Conservation (phyloP, 2,797 vertebrate species). For the Amazona ochrocephala region DNA sequence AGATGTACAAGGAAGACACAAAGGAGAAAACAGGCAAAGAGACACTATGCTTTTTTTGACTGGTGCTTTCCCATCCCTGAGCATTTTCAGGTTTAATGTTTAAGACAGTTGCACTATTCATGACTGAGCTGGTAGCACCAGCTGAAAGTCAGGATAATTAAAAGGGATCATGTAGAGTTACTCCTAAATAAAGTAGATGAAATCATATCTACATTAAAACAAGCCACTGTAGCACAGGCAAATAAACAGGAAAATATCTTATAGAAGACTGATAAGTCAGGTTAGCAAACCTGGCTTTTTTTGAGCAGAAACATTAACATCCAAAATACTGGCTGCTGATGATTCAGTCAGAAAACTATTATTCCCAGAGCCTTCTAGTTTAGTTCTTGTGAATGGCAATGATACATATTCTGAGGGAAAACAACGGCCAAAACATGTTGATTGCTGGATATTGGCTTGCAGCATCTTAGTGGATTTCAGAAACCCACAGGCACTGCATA, state of each 20-base stretch:
- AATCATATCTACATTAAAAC: not conserved
- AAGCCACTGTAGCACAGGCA: not conserved
- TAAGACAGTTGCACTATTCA: not conserved
- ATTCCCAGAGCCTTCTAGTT: constrained; percentile 17
- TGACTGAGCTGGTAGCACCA: not conserved
- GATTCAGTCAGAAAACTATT: constrained; percentile 26
- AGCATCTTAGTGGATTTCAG: not conserved
- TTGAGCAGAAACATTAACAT: not conserved
- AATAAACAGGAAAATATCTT: not conserved
- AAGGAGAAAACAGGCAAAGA: not conserved
- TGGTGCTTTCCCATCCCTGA: not conserved
- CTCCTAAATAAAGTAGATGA: not conserved
- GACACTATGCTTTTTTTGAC: not conserved
- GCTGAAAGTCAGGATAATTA: not conserved
- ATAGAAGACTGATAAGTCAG: not conserved
- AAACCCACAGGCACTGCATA: not conserved
- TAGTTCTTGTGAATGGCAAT: not conserved
- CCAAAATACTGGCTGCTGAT: not conserved
- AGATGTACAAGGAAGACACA: not conserved
- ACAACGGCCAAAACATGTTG: not conserved
- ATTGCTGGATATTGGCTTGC: not conserved
- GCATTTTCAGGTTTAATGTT: not conserved
- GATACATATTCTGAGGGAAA: not conserved
- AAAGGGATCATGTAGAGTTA: not conserved
- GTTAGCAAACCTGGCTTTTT: constrained; percentile 44